Conservation (phyloP, 1,140 invertebrate genomes). For the Rhagoletis zephyria region DNA sequence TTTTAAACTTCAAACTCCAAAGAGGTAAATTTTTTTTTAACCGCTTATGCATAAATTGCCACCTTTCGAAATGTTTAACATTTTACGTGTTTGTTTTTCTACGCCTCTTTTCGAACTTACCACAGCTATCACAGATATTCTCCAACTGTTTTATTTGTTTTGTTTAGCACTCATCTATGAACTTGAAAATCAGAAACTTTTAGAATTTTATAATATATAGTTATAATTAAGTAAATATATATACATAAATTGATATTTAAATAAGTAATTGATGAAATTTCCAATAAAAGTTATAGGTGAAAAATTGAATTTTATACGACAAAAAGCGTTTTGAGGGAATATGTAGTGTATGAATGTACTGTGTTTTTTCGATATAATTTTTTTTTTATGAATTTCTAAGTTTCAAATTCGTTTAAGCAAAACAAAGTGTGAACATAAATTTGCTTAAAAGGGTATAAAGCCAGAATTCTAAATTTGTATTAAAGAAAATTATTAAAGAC, state of each 20-base stretch:
- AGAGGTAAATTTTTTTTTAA: too few relatives aligned
- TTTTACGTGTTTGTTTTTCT: too few relatives aligned
- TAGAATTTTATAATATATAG: constrained; percentile 37
- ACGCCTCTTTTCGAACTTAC: too few relatives aligned
- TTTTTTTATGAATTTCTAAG: constrained; percentile 23
- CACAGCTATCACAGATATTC: neutral
- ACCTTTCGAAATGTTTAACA: too few relatives aligned
- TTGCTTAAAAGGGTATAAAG: constrained; percentile 55
- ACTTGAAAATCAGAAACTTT: neutral
- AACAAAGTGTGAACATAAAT: constrained; percentile 31
- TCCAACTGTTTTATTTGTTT: neutral
- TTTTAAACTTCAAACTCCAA: too few relatives aligned
- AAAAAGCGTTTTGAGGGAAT: constrained; percentile 41
- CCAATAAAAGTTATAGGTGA: neutral
- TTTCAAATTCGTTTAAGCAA: constrained; percentile 49
- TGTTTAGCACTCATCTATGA: neutral
- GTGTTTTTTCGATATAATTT: constrained; percentile 38
- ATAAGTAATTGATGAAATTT: constrained; percentile 41
- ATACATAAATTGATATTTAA: constrained; percentile 36
- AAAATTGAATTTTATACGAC: constrained; percentile 45
- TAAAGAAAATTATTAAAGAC: constrained; percentile 45
- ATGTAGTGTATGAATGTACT: constrained; percentile 34
- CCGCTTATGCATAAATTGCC: too few relatives aligned
- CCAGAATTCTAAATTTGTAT: constrained; percentile 57
- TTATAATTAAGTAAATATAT: constrained; percentile 3